Base-by-base conservation (phyloP, 2,888 invertebrate genomes). In the Fragum sueziense region DNA sequence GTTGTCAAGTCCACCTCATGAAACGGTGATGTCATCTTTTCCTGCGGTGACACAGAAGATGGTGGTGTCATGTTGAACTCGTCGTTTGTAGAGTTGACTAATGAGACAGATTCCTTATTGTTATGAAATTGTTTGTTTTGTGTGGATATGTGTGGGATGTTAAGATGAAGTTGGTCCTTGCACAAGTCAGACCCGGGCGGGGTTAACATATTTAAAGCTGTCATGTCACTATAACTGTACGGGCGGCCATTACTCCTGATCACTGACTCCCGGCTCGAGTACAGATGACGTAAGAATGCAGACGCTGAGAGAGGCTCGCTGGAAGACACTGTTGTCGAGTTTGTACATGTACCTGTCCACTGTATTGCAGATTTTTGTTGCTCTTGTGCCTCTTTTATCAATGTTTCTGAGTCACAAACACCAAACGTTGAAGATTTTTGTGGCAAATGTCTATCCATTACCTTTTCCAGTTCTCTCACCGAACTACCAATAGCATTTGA, bases 21-120 rank as follows among this genome's bases (percentile, higher is more conserved):
- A 71, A 71, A 71, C 20, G 71, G 71, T 65, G 90, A 82, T 11
- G 87, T 78, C 51, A 89, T 80, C 94, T 96, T 97, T 91, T 98
- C 98, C 80, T 98, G 95, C 0, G 98, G 98, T 6, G 98, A 98
- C 1, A 98, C 98, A 3, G 98, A 98, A n/a, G 97, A 97, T 70
- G 98, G 98, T 71, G 98, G 98, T 4, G 98, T 98, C 97, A 98
- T 98, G 67, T 88, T 88, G 93, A 98, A 98, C 90, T 93, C 90
- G 83, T 93, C 91, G 31, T 81, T 72, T 29, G 82, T 67, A 37
- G 74, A 74, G 20, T 62, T 74, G 20, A 84, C 61, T 70, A 85
- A 67, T 54, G 87, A 82, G 75, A 87, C 86, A 31, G 86, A 69
- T 51, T 86, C 83, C 14, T 77, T 71, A n/a, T 68, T 33, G 20